Evolutionary conservation across 2,888 invertebrate genomes (phyloP).

Genomic region (Troglohyphantes excavatus): DNA sequence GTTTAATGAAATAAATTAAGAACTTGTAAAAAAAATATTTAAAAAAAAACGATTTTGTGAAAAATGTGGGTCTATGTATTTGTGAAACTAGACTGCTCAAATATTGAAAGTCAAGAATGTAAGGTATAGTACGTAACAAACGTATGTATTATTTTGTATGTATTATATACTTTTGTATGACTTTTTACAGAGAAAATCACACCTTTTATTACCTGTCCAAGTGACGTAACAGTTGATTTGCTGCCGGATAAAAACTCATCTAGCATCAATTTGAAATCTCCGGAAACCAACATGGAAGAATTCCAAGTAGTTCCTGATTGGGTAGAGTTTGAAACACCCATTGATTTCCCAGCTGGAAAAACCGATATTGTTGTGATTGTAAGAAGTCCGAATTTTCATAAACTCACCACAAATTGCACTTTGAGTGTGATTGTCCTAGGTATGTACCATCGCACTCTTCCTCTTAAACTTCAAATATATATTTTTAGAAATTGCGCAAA

Average conservation of each 20-base stretch:
- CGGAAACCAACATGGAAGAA: slow-evolving; percentile 87
- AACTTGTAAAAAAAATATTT: too few species aligned
- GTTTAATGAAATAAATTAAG: too few species aligned
- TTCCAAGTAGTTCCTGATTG: slow-evolving; percentile 86
- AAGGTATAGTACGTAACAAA: too few species aligned
- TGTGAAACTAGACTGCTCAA: too few species aligned
- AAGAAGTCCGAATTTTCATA: slow-evolving; percentile 85
- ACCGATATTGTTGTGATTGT: slow-evolving; percentile 86
- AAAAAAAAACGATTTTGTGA: too few species aligned
- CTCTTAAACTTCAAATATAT: too few species aligned
- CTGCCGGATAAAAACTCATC: slow-evolving; percentile 84
- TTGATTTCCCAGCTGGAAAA: slow-evolving; percentile 85
- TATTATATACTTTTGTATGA: too few species aligned
- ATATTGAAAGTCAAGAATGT: too few species aligned
- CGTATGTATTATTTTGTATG: too few species aligned
- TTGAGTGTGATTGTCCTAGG: slow-evolving; percentile 86
- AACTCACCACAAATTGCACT: slow-evolving; percentile 85
- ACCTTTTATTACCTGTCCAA: slow-evolving; percentile 87
- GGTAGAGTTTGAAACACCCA: slow-evolving; percentile 85
- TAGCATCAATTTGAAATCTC: slow-evolving; percentile 85
- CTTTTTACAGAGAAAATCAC: slow-evolving; percentile 79
- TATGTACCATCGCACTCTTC: slow-evolving; percentile 79
- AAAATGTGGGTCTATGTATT: too few species aligned
- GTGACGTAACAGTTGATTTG: slow-evolving; percentile 85
- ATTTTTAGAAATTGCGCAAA: too few species aligned